Evolutionary conservation across 37 sponge, comb jelly and placozoan genomes (phyloP).

Genomic region (Petrosia ficiformis): DNA sequence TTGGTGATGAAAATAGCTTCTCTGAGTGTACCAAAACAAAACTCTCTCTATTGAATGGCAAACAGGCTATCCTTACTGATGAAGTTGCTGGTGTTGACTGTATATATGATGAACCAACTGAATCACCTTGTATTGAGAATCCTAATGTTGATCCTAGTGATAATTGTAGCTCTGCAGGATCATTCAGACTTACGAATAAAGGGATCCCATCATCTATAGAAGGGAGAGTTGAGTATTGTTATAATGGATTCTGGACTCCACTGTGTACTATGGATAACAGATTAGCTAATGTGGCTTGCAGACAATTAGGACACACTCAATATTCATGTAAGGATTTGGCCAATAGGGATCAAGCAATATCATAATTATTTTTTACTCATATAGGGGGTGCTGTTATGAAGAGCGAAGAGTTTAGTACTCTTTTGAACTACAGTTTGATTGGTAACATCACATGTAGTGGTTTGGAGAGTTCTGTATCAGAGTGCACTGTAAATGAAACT

Average conservation of each 20-base stretch:
- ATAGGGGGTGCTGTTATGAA: conserved; percentile 1
- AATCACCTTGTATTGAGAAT: background rate
- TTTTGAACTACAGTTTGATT: background rate
- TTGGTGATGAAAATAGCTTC: background rate
- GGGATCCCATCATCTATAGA: no score
- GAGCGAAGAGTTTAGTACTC: background rate
- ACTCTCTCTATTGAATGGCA: background rate
- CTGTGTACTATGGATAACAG: background rate
- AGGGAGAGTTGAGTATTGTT: background rate
- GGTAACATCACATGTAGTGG: background rate
- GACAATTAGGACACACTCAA: background rate
- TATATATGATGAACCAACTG: background rate
- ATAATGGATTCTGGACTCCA: background rate
- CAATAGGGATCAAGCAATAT: background rate
- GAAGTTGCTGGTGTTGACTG: background rate
- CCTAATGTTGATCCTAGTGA: background rate
- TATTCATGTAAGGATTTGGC: background rate
- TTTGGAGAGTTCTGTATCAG: background rate
- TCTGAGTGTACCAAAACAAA: background rate
- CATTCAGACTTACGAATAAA: background rate
- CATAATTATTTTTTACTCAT: background rate
- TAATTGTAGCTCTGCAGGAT: background rate
- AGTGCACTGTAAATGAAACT: background rate
- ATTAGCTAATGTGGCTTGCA: background rate
- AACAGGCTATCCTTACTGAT: background rate